phyloP scores from a whole-genome alignment of 2,888 invertebrate species.

The Onchidella celtica region DNA sequence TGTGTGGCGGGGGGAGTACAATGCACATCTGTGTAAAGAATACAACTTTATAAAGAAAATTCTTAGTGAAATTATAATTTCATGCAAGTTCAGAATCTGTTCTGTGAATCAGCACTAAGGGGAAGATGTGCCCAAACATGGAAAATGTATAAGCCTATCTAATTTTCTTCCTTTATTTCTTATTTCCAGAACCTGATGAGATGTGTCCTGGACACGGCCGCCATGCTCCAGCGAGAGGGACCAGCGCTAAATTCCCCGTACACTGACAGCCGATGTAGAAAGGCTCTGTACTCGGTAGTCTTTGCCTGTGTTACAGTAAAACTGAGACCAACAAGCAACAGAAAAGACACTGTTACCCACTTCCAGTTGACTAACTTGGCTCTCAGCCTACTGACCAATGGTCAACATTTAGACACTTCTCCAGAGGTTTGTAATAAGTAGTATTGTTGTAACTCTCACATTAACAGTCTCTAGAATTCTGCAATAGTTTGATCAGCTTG shows the following conservation, averaged over 20 bases:
- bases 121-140: no score
- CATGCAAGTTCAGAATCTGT: no score
- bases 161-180: no score
- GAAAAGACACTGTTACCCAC: conserved; percentile 32
- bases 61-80: no score
- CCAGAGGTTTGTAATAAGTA: conserved; percentile 2
- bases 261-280: neutral
- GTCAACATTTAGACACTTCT: neutral
- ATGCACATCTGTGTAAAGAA: no score
- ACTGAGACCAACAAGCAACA: conserved; percentile 11
- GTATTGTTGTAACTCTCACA: neutral
- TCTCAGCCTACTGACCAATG: conserved; percentile 20
- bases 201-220: conserved; percentile 14
- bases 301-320: conserved; percentile 29
- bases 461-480: no score
- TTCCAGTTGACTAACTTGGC: conserved; percentile 37
- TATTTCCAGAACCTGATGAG: conserved; percentile 19
- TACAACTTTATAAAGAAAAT: no score
- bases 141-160: no score
- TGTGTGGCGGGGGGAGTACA: no score
- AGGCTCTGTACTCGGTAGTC: conserved; percentile 10
- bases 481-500: no score
- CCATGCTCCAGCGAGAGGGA: conserved; percentile 7
- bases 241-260: conserved; percentile 14
- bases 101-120: no score